Evolutionary conservation across 2,113 vertebrate species (phyloP), one percentile per base, ranked within the genome.

Genomic region (Silurus asotus): DNA sequence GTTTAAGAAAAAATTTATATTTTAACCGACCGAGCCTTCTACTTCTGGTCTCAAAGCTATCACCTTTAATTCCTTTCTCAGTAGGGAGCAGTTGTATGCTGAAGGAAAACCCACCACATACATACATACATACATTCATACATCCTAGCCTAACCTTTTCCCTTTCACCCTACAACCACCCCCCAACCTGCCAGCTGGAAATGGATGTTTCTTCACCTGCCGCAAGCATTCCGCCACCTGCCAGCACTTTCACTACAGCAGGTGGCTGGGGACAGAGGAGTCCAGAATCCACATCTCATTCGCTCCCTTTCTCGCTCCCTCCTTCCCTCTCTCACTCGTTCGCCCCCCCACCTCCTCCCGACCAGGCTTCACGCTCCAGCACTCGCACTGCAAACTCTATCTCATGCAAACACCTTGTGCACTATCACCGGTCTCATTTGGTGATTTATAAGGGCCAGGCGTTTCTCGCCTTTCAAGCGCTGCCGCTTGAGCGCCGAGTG

Each of bases 331-430:
- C 45, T 90, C 85, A 81, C 11, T 53, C 90, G 86, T 87, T 83
- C 84, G 59, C 59, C 6, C 58, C 61, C 15, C 74, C 28, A 37
- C 82, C 55, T 69, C n/a, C n/a, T 65, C 23, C 62, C 20, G 81
- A 37, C 56, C 51, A 11, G 23, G 19, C 62, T 88, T 94, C 90
- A 92, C 72, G 89, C 91, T 93, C 91, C 85, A 89, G 89, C 89
- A 85, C 93, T 89, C 87, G 78, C 84, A 88, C 90, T 81, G 72
- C 90, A 91, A 92, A 90, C 90, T 90, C 85, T 91, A 94, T 95
- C 92, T 92, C 93, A 88, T 91, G 87, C 90, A 89, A 93, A 93
- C 93, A 95, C 93, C 92, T 93, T 92, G 90, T 90, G 83, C 83
- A 45, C 84, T 90, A 91, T 93, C 89, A 87, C 85, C 23, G 58